These are phyloP conservation scores for Drosophila yooni DNA, from an alignment of 2,888 invertebrate species.

Conservation along the genomic window DNA sequence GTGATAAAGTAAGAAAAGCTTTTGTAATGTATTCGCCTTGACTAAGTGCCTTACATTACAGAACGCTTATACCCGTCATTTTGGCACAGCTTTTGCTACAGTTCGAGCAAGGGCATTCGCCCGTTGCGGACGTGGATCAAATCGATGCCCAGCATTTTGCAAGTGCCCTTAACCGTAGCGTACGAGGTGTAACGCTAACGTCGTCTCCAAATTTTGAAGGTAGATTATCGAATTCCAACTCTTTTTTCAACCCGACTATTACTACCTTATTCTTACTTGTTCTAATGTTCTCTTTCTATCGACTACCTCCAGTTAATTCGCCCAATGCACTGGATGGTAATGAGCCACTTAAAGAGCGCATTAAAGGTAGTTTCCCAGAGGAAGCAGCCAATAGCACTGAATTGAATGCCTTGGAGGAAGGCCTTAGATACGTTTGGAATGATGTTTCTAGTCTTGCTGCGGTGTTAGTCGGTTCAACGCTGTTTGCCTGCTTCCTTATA, in stretches of 20 bases:
- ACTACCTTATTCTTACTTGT: not conserved
- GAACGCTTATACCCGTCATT: slow-evolving; percentile 84
- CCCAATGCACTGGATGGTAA: slow-evolving; percentile 43
- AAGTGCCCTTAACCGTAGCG: slow-evolving; percentile 55
- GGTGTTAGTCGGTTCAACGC: slow-evolving; percentile 80
- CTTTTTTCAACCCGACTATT: not conserved
- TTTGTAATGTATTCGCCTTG: not conserved
- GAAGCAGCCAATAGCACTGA: slow-evolving; percentile 24
- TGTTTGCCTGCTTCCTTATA: slow-evolving; percentile 81
- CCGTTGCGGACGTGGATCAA: not conserved
- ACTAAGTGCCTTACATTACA: slow-evolving; percentile 35
- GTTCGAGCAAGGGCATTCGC: slow-evolving; percentile 70
- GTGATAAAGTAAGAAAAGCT: slow-evolving; percentile 79
- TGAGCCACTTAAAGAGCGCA: slow-evolving; percentile 43
- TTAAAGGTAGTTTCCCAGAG: slow-evolving; percentile 1
- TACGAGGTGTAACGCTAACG: slow-evolving; percentile 50
- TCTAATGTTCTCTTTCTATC: not conserved
- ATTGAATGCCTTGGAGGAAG: slow-evolving; percentile 25
- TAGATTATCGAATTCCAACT: not conserved
- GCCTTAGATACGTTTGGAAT: slow-evolving; percentile 73
- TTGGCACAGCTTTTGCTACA: slow-evolving; percentile 84
- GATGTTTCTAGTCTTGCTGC: slow-evolving; percentile 83
- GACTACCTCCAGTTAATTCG: slow-evolving; percentile 29
- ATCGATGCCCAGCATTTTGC: slow-evolving; percentile 13
- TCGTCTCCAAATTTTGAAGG: slow-evolving; percentile 9